Evolutionary conservation across 2,113 vertebrate species (phyloP), one percentile per base, ranked within the genome.

Genomic region (Scophthalmus maximus): DNA sequence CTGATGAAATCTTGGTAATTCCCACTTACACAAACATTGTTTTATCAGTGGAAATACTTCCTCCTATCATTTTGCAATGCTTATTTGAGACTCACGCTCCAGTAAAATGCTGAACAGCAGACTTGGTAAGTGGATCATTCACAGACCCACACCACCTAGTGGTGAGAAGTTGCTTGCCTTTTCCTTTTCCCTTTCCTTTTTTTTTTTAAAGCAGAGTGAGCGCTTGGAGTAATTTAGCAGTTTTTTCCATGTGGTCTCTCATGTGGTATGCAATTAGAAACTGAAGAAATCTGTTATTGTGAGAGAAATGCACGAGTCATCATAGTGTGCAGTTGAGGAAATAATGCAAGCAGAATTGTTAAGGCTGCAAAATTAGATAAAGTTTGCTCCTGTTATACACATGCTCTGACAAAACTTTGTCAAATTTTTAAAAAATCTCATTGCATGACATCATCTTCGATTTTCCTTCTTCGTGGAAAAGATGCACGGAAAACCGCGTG

Each of bases 71-170:
- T 52, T 5, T 61, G 53, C 9, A 20, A 7, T 18, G 17, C 15
- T 29, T 50, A 7, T n/a, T 50, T 55, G 34, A 26, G 12, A 52
- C 26, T 70, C 47, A 46, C 62, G 32, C 36, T 15, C 42, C 10
- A 68, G 10, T 30, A 40, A 11, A 40, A 15, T 60, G 53, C 26
- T 6, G 20, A 14, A 20, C 15, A 15, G n/a, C n/a, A n/a, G n/a
- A n/a, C n/a, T n/a, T n/a, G n/a, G n/a, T n/a, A n/a, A 52, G 18
- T 26, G 15, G 23, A 42, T 56, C 6, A 46, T 2, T 49, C 34
- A 23, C 30, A n/a, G 34, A 29, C 25, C 5, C 22, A 59, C 36
- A 67, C 82, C 87, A 65, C 56, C 82, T 88, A 76, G 68, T 68
- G 85, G 83, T 59, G 1, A 68, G 15, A 77, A 46, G 22, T 4